Percentiles rank a stretch among this genome's conserved stretches.
Evolutionary conservation across 2,888 invertebrate genomes (phyloP).

Genomic region (Orchestes rusci): DNA sequence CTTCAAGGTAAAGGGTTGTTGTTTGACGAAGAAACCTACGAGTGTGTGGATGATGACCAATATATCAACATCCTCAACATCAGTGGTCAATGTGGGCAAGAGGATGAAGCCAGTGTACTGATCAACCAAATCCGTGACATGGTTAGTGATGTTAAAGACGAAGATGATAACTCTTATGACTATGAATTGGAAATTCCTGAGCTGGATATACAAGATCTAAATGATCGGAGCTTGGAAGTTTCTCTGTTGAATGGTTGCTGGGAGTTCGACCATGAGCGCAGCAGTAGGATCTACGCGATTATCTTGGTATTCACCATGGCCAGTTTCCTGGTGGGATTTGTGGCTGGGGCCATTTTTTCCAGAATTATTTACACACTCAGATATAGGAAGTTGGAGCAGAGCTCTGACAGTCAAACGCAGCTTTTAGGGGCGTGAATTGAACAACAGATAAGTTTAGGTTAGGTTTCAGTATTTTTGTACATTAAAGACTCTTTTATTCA

Average conservation of each 20-base stretch:
- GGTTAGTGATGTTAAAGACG: too few relatives aligned
- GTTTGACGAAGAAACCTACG: constrained; percentile 29
- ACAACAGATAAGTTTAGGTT: too few relatives aligned
- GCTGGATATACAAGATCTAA: constrained; percentile 10
- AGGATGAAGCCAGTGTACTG: too few relatives aligned
- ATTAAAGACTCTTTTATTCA: too few relatives aligned
- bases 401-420: constrained; percentile 18
- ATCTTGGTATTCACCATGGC: constrained; percentile 13
- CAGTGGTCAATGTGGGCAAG: too few relatives aligned
- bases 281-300: constrained; percentile 2
- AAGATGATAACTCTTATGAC: constrained; percentile 6
- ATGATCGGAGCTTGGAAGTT: constrained; percentile 3
- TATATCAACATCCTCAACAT: constrained; percentile 29
- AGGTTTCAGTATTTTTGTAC: too few relatives aligned
- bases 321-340: constrained; percentile 22
- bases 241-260: constrained; percentile 5
- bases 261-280: background rate
- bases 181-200: constrained; percentile 11
- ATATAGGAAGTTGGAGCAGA: constrained; percentile 21
- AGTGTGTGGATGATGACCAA: constrained; percentile 27
- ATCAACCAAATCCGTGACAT: too few relatives aligned
- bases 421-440: constrained; percentile 6
- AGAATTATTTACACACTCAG: constrained; percentile 17
- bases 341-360: constrained; percentile 20
- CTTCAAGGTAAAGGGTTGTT: constrained; percentile 30